Percentiles rank a stretch among this genome's conserved stretches.
phyloP scores from a whole-genome alignment of 30 jellyfish, hydroid and myxozoan species.

The Hydra vulgaris region DNA sequence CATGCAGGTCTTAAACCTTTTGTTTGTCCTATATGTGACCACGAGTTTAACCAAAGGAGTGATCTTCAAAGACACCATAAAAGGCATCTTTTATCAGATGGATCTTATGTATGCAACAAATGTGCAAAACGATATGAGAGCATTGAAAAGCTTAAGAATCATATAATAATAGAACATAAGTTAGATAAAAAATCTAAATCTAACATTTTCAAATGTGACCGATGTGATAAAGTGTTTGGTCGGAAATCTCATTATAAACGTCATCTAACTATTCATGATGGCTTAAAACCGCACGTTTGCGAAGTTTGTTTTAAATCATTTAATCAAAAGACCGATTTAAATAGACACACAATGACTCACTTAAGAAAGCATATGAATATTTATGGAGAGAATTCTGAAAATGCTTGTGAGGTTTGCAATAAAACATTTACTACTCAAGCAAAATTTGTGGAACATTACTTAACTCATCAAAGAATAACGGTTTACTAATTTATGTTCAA shows the following conservation, averaged over 20 bases:
- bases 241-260: conserved; percentile 26
- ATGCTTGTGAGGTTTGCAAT: conserved; percentile 14
- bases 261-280: conserved; percentile 21
- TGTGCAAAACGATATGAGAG: conserved; percentile 13
- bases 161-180: not conserved
- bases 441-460: conserved; percentile 10
- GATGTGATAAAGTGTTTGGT: conserved; percentile 18
- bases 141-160: conserved; percentile 19
- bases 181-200: not conserved
- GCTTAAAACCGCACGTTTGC: conserved; percentile 22
- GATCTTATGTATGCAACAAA: conserved; percentile 16
- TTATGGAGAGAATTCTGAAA: not conserved
- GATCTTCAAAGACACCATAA: conserved; percentile 28
- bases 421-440: conserved; percentile 12
- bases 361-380: conserved; percentile 6
- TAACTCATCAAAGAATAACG: conserved; percentile 12
- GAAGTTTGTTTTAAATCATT: conserved; percentile 27
- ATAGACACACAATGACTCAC: conserved; percentile 23
- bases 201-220: conserved; percentile 13
- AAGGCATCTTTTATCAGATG: conserved; percentile 17
- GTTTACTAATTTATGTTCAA: not conserved
- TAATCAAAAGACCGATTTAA: conserved; percentile 29
- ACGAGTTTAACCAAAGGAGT: conserved; percentile 45
- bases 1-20: conserved; percentile 82
- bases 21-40: conserved; percentile 60